Evolutionary conservation across 2,113 vertebrate species (phyloP), one percentile per base, ranked within the genome.

Genomic region (Bujurquina vittata): DNA sequence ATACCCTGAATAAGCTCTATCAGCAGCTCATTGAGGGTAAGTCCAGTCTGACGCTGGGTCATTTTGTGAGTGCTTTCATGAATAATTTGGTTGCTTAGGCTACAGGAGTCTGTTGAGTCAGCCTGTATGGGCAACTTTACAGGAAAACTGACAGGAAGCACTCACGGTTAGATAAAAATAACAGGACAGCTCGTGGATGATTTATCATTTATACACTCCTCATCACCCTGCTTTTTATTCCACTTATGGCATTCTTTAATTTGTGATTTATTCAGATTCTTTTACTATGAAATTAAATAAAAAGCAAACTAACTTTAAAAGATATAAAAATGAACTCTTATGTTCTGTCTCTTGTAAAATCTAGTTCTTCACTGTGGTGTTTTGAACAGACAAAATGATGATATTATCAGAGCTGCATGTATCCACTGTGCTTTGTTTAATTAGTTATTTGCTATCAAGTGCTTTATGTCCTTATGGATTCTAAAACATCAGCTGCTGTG

Each of bases 21-120:
- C 97, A 97, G 88, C 97, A 99, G 80, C 94, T 99, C 84, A 95
- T 95, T 82, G 97, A 98, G 94, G 96, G 98, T 99, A 94, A 97
- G 97, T 97, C 52, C 31, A 79, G 74, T 77, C 17, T 29, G 60
- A 81, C 80, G 84, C 69, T 88, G 82, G 90, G 56, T 87, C 67
- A 77, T 79, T 81, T 73, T 80, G 62, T 54, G 35, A 80, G 56
- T 77, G 56, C 15, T 84, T 86, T 84, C 78, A 79, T 94, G 57
- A 93, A 88, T 91, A 86, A 90, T 92, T 31, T 90, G 26, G 9
- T 46, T 55, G 26, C 26, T 54, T 33, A 54, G 17, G 7, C 26
- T 49, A 10, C 37, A 69, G 43, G 22, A 84, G 54, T 80, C 80
- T 88, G 87, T 81, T 79, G 88, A 92, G 75, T 91, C 90, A 87